These are phyloP conservation scores for Limnodromus scolopaceus DNA, from an alignment of 2,797 vertebrate species.

Conservation along the genomic window DNA sequence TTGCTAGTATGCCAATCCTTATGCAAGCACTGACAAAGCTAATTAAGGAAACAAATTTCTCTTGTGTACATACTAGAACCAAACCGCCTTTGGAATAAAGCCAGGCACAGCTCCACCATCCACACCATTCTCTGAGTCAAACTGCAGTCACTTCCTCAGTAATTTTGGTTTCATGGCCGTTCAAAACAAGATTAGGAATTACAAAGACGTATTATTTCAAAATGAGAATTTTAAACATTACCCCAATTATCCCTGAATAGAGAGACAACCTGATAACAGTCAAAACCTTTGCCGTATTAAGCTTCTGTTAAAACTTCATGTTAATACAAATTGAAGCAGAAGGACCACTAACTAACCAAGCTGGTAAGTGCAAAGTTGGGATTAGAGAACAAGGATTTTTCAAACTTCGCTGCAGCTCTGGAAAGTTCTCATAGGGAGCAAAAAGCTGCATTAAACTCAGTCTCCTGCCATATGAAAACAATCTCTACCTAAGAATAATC, in stretches of 20 bases:
- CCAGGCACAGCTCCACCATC: not conserved
- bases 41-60: conserved; percentile 22
- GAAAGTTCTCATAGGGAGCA: not conserved
- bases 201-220: not conserved
- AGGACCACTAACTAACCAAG: not conserved
- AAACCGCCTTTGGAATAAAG: not conserved
- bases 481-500: not conserved
- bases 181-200: not conserved
- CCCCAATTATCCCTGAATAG: not conserved
- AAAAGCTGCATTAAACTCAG: not conserved
- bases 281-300: not conserved
- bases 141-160: not conserved
- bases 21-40: not conserved
- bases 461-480: not conserved
- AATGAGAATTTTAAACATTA: not conserved
- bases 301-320: not conserved
- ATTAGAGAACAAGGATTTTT: not conserved
- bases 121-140: not conserved
- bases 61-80: not conserved
- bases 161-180: not conserved
- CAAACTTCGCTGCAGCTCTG: not conserved
- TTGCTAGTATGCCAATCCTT: not conserved
- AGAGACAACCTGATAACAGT: not conserved
- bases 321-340: not conserved
- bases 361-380: not conserved